These are phyloP conservation scores for Popillia japonica DNA, from an alignment of 1,140 invertebrate genomes.

Conservation along the genomic window DNA sequence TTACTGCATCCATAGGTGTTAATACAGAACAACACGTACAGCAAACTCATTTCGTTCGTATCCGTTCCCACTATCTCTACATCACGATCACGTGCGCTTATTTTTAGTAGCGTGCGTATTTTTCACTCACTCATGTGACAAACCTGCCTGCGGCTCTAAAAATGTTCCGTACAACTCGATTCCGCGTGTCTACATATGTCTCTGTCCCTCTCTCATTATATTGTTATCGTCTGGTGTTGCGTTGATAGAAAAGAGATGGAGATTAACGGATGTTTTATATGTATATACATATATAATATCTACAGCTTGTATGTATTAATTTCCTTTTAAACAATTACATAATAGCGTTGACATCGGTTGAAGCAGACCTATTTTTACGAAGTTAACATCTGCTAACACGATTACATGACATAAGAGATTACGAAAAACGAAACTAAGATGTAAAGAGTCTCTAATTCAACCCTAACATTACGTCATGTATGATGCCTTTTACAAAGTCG, in stretches of 20 bases:
- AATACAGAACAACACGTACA: conserved; percentile 17
- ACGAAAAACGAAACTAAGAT: conserved; percentile 2
- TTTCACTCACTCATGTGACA: conserved; percentile 34
- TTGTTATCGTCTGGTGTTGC: background rate
- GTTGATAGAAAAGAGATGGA: background rate
- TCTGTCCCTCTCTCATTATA: background rate
- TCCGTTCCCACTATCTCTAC: conserved; percentile 24
- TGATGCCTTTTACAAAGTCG: background rate
- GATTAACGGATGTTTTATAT: background rate
- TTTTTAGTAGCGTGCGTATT: conserved; percentile 29
- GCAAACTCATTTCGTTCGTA: background rate
- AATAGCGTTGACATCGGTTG: background rate
- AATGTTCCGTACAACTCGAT: conserved; percentile 6
- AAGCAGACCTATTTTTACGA: background rate
- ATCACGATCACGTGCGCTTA: conserved; percentile 30
- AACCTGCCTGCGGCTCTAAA: conserved; percentile 27
- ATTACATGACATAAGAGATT: background rate
- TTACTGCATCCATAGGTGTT: conserved; percentile 13
- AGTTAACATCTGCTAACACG: background rate
- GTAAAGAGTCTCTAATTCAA: background rate
- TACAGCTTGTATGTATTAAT: background rate
- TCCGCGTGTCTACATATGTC: background rate
- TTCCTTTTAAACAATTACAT: conserved; percentile 12
- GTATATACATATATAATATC: background rate
- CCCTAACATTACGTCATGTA: background rate